Evolutionary conservation across 2,113 vertebrate genomes (phyloP).

Genomic region (Poeciliopsis prolifica): DNA sequence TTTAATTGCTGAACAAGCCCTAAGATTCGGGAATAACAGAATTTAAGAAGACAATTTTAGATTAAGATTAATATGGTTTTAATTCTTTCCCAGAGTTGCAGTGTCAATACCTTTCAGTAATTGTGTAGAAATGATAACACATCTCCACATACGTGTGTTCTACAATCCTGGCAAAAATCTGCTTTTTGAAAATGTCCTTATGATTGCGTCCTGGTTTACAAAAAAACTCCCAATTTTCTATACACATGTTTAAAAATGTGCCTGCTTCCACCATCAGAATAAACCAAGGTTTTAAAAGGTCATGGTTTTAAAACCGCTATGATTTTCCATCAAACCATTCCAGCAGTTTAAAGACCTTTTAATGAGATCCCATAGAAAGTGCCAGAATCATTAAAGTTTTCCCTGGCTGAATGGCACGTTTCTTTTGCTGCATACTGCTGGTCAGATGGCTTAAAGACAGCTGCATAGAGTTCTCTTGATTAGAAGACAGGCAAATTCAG

Average conservation of each 20-base stretch:
- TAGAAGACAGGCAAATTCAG: not conserved
- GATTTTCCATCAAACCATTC: not conserved
- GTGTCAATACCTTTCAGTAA: not conserved
- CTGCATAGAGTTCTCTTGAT: not conserved
- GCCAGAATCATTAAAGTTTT: not conserved
- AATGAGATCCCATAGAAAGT: not conserved
- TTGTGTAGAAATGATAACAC: not conserved
- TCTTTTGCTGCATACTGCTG: not conserved
- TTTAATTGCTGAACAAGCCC: not conserved
- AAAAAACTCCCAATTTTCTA: not conserved
- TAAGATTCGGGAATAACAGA: not conserved
- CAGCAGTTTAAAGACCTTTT: not conserved
- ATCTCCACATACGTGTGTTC: not conserved
- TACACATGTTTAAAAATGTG: not conserved
- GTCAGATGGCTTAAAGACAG: not conserved
- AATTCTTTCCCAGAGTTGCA: no score
- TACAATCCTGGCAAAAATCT: not conserved
- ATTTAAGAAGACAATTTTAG: no score
- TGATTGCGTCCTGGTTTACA: not conserved
- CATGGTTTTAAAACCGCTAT: not conserved
- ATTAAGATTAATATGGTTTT: no score
- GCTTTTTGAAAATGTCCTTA: not conserved
- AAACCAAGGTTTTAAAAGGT: not conserved
- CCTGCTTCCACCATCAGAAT: not conserved
- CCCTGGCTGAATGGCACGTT: no score